Base-by-base conservation (phyloP, 2,888 invertebrate genomes). In the Cotesia congregata region DNA sequence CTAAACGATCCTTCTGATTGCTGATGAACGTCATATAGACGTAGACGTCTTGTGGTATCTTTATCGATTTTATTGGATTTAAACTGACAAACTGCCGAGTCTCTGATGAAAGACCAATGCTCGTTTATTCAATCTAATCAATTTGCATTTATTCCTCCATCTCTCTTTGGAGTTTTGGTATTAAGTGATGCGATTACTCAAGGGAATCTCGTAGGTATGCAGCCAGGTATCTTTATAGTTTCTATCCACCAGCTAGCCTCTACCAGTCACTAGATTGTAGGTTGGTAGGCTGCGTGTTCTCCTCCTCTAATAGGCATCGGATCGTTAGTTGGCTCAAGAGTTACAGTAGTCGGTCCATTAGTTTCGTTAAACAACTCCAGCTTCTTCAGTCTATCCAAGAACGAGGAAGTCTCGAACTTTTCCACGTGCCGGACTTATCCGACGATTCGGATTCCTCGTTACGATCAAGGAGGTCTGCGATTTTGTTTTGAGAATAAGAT, bases 291-390 rank as follows among this genome's bases (percentile, higher is more conserved):
- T 68, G 62, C 41, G 76, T 76, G 77, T 74, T 77, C 78, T 81
- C 82, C 82, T 84, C 84, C 87, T 88, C 85, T 88, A 88, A 88
- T 88, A 87, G 88, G 86, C 87, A 87, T 88, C 87, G 88, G 30
- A 30, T 30, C 30, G 3, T 30, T 30, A 30, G 30, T 88, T 87
- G 88, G 83, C 84, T 30, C 82, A 20, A 7, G 17, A 39, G 70
- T 70, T 59, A 20, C 50, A 20, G 9, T 20, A 30, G 70, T 15
- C 50, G 40, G n/a, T 41, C 17, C 67, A 40, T 68, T 40, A 39
- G 67, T 68, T 50, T 40, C 9, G 30, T 30, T 30, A 30, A 30
- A 30, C 30, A 30, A 30, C 30, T 30, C 30, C 30, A 30, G 30
- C 30, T 30, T 30, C 30, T 30, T 30, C 30, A 30, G 30, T 30